Evolutionary conservation across 2,888 invertebrate species (phyloP).

Genomic region (Stegana nigrithorax): DNA sequence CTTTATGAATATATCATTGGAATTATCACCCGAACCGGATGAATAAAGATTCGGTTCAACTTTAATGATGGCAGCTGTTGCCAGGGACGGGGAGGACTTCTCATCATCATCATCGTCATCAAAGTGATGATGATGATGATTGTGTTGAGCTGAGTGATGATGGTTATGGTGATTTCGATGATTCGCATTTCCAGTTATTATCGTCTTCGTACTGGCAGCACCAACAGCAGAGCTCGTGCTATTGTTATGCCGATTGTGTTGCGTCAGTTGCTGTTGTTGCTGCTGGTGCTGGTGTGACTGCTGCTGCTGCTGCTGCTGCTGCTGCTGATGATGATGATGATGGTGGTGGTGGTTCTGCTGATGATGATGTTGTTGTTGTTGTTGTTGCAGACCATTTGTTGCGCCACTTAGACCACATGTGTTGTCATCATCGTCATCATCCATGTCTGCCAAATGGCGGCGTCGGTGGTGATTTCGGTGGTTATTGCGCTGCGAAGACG

Average conservation of each 20-base stretch:
- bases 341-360: conserved; percentile 10
- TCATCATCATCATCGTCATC: conserved; percentile 64
- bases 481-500: conserved; percentile 54
- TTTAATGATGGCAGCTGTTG: conserved; percentile 66
- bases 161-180: conserved; percentile 28
- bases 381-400: conserved; percentile 36
- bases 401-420: conserved; percentile 30
- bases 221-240: neutral
- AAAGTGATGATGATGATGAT: conserved; percentile 51
- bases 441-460: conserved; percentile 61
- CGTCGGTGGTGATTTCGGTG: conserved; percentile 66
- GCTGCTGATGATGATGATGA: conserved; percentile 11
- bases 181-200: neutral
- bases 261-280: neutral
- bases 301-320: conserved; percentile 11
- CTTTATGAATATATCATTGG: conserved; percentile 67
- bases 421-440: conserved; percentile 56
- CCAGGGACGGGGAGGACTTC: conserved; percentile 67
- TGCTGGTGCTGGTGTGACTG: conserved; percentile 5
- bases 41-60: conserved; percentile 67
- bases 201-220: too few species aligned
- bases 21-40: conserved; percentile 66
- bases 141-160: conserved; percentile 38
- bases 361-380: conserved; percentile 20
- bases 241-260: neutral